A percentile compares a stretch with the other conserved stretches of the same genome.
Conservation (phyloP, 2,888 invertebrate genomes). For the Bellardia pandia region DNA sequence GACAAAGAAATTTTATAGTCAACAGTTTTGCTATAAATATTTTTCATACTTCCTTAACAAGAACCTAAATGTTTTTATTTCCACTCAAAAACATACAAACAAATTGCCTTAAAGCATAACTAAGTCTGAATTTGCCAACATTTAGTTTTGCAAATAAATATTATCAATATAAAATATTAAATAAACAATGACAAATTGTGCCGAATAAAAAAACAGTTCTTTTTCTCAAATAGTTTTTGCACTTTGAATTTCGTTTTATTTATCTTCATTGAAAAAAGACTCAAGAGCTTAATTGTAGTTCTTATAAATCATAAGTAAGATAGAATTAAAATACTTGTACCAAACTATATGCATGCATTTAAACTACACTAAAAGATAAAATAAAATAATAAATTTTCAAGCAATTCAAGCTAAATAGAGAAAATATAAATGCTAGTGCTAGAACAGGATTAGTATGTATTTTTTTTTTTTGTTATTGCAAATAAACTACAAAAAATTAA, state of each 20-base stretch:
- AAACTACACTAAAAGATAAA: constrained; percentile 28
- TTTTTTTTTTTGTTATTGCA: constrained; percentile 16
- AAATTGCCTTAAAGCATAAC: neutral
- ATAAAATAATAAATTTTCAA: constrained; percentile 36
- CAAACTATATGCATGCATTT: neutral
- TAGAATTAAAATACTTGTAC: neutral
- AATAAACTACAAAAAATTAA: neutral
- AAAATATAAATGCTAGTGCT: neutral
- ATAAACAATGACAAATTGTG: neutral
- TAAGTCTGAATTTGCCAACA: neutral
- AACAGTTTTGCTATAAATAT: too few species aligned
- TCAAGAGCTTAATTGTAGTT: constrained; percentile 62
- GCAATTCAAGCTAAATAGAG: neutral
- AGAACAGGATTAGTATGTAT: constrained; percentile 11
- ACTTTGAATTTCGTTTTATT: constrained; percentile 1
- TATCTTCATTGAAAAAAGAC: constrained; percentile 2
- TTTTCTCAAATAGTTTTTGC: neutral
- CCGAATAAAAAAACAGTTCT: neutral
- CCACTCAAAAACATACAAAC: neutral
- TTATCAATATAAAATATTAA: too few species aligned
- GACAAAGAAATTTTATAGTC: too few species aligned
- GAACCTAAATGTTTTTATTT: neutral
- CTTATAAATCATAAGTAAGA: constrained; percentile 54
- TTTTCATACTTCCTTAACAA: neutral
- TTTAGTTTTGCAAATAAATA: constrained; percentile 11